Evolutionary conservation across 1,140 invertebrate genomes (phyloP).

Genomic region (Papilio xuthus): DNA sequence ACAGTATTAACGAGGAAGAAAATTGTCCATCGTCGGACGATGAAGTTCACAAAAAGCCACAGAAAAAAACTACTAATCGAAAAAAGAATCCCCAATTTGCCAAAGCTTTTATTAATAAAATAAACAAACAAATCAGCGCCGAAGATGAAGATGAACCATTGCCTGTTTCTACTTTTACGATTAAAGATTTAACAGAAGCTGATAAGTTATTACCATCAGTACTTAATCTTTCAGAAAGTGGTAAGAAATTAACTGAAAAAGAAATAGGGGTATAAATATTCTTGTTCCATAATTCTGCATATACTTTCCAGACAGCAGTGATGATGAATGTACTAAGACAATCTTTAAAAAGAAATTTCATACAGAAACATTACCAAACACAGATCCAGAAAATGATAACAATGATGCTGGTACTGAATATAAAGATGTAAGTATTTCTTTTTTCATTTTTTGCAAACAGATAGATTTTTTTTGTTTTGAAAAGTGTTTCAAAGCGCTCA

Average conservation of each 20-base stretch:
- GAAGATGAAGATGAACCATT: constrained; percentile 48
- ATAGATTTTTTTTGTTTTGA: too few relatives aligned
- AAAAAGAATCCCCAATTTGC: constrained; percentile 57
- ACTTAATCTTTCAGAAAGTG: constrained; percentile 80
- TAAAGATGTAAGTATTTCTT: constrained; percentile 64
- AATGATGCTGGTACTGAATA: constrained; percentile 57
- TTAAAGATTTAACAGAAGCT: constrained; percentile 76
- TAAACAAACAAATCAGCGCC: constrained; percentile 54
- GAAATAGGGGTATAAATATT: constrained; percentile 31
- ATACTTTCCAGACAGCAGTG: constrained; percentile 72
- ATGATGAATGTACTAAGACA: constrained; percentile 62
- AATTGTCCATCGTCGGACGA: constrained; percentile 56
- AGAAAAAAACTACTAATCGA: constrained; percentile 42
- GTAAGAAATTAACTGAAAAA: constrained; percentile 51
- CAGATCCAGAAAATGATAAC: constrained; percentile 60
- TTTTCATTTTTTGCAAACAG: too few relatives aligned
- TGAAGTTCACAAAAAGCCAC: constrained; percentile 56
- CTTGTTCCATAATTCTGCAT: constrained; percentile 54
- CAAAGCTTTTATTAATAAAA: constrained; percentile 61
- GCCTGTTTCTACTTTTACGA: constrained; percentile 53
- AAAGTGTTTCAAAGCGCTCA: neutral
- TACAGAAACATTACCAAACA: constrained; percentile 40
- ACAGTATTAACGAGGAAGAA: constrained; percentile 51
- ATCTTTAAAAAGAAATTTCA: constrained; percentile 42
- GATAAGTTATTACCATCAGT: constrained; percentile 76